These are phyloP conservation scores for Globicephala melas DNA, from an alignment of 2,113 vertebrate genomes.

Conservation along the genomic window DNA sequence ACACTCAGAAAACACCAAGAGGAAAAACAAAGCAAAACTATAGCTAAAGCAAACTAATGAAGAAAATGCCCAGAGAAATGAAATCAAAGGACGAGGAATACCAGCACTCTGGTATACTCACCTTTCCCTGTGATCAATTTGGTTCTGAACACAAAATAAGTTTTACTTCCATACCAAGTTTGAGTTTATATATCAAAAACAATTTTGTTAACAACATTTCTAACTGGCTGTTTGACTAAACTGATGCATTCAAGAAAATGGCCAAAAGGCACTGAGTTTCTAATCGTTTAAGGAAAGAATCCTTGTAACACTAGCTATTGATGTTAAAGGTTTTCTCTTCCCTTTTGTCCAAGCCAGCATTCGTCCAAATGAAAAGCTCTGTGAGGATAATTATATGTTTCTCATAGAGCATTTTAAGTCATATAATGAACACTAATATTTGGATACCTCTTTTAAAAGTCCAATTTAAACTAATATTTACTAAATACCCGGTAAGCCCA, in stretches of 20 bases:
- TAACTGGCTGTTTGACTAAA: neutral
- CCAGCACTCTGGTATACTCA: neutral
- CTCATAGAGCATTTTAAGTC: neutral
- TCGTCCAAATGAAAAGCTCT: neutral
- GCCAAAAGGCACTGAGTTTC: neutral
- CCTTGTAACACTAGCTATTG: neutral
- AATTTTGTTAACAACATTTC: neutral
- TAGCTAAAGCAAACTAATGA: neutral
- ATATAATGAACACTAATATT: neutral
- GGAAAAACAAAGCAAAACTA: neutral
- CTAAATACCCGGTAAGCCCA: neutral
- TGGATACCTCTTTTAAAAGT: neutral
- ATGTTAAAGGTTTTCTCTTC: neutral
- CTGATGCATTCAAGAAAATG: neutral
- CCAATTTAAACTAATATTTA: neutral
- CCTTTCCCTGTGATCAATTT: neutral
- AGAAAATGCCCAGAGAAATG: neutral
- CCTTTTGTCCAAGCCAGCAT: neutral
- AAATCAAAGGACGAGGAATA: neutral
- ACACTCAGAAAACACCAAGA: neutral
- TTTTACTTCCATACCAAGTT: neutral
- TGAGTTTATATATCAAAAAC: neutral
- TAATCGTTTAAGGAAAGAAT: neutral
- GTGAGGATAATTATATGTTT: neutral
- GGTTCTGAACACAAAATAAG: neutral